A percentile compares a stretch with the other conserved stretches of the same genome.
Evolutionary conservation across 2,797 vertebrate genomes (phyloP).

Genomic region (Eidolon dupreanum): DNA sequence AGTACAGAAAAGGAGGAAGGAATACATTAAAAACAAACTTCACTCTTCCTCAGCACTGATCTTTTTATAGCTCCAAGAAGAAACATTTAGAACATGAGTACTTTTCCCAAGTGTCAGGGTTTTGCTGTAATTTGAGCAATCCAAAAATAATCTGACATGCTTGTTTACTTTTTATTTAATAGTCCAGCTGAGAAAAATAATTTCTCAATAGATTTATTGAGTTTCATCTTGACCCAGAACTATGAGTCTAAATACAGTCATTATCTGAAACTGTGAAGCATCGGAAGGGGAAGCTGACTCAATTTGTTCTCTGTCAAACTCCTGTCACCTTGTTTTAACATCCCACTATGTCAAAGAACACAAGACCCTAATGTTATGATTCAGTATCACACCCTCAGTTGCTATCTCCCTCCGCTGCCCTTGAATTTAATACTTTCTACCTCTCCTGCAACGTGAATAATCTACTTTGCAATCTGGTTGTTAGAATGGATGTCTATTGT

Average conservation of each 20-base stretch:
- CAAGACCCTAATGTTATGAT: background rate
- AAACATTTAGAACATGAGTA: background rate
- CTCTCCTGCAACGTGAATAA: background rate
- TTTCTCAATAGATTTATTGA: slow-evolving; percentile 19
- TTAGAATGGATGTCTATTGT: background rate
- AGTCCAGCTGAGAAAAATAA: slow-evolving; percentile 8
- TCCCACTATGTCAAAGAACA: background rate
- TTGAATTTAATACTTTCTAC: background rate
- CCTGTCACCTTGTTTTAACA: background rate
- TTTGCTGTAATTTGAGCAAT: slow-evolving; percentile 18
- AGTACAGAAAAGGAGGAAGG: background rate
- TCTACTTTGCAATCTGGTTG: background rate
- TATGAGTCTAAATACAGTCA: background rate
- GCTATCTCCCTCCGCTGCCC: background rate
- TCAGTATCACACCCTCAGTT: background rate
- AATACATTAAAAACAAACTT: background rate
- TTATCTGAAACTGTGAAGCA: background rate
- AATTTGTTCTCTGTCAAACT: background rate
- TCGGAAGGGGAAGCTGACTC: background rate
- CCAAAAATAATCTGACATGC: background rate
- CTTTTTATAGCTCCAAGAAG: background rate
- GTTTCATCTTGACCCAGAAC: slow-evolving; percentile 27
- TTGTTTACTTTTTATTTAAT: slow-evolving; percentile 38
- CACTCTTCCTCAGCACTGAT: background rate
- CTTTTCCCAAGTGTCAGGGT: background rate